Base-by-base conservation (phyloP, 1,140 invertebrate genomes). In the Eueides isabella region DNA sequence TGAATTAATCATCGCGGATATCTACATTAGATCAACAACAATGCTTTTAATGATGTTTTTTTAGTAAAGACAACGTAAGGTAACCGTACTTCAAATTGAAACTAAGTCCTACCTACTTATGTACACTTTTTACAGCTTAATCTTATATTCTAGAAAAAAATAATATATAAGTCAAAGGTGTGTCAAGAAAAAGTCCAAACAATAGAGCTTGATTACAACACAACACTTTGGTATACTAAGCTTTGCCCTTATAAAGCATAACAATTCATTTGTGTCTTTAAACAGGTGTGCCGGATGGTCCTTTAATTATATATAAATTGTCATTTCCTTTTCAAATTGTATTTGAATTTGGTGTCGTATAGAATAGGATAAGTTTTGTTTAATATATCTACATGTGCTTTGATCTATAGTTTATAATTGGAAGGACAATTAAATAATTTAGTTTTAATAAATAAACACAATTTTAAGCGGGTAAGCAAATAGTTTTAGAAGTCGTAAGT, bases 231-330 rank as follows among this genome's bases (percentile, higher is more conserved):
- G 48, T 55, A 55, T 55, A 55, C 48, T 55, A 71, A 64, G 72
- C 72, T 74, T 69, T 55, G 48, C 12, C 72, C 67, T 35, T 73
- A 73, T 61, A 68, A 33, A 63, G 61, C 19, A 68, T 66, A 73
- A 73, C 55, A 62, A 74, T 65, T 74, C 72, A 74, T 74, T 69
- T 69, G 66, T 64, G 38, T n/a, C 23, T 64, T 64, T 44, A 69
- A 74, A 74, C 76, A 77, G 74, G 76, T 77, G 76, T 74, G 63
- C 76, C 67, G 76, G 76, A 77, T 74, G 64, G 35, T 38, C 55
- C 63, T 41, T 65, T 69, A 72, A 75, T 76, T 71, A 65, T 75
- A 29, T 65, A 65, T 61, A 74, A 76, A 74, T 76, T 63, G 61
- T 74, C 41, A 33, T 69, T 71, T 74, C 71, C 66, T 61, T 69